Conservation (phyloP, 2,888 invertebrate species). For the Conops quadrifasciatus region DNA sequence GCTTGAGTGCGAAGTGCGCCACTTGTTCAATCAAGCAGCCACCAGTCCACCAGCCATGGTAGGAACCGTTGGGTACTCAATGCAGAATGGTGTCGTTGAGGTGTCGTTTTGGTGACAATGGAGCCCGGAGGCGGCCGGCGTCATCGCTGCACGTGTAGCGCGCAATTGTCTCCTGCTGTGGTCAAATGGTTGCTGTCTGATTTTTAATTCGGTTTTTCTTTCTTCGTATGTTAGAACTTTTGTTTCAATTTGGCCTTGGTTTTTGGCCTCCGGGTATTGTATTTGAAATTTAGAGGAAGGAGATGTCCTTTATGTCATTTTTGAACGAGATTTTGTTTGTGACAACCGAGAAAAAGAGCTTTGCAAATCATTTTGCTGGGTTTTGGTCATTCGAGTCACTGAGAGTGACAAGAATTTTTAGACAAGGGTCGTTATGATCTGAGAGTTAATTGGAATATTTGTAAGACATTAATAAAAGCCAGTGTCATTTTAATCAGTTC, state of each 20-base stretch:
- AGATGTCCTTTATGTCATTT: background rate
- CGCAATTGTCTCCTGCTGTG: constrained; percentile 55
- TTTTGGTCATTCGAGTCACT: no score
- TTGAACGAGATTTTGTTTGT: no score
- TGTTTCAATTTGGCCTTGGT: background rate
- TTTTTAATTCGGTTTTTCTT: constrained; percentile 57
- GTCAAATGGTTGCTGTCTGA: constrained; percentile 46
- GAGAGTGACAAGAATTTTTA: no score
- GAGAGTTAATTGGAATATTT: no score
- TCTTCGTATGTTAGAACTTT: constrained; percentile 11
- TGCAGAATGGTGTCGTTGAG: constrained; percentile 1
- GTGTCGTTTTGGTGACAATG: constrained; percentile 28
- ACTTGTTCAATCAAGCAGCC: constrained; percentile 8
- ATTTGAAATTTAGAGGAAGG: background rate
- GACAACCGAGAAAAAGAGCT: background rate
- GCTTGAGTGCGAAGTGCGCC: constrained; percentile 22
- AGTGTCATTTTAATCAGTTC: no score
- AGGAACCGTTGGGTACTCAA: background rate
- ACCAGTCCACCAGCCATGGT: background rate
- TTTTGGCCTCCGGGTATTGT: background rate
- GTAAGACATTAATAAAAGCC: no score
- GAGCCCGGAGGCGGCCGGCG: background rate
- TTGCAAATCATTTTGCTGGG: background rate
- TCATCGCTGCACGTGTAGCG: constrained; percentile 4
- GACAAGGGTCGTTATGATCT: no score